Base-by-base conservation (phyloP, 2,113 vertebrate genomes). In the Bufo bufo region DNA sequence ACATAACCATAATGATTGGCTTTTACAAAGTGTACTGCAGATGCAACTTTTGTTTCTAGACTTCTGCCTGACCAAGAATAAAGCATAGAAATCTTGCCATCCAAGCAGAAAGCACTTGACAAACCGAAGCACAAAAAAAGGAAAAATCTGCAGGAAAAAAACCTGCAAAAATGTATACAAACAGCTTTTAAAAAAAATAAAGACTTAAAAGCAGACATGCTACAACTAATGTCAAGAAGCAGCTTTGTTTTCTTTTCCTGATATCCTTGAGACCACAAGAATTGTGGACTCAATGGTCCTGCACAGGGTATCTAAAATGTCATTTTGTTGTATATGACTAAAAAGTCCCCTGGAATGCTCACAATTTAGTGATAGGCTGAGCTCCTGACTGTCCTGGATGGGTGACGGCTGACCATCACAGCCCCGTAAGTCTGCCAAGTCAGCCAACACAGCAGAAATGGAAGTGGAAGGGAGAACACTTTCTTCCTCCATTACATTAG, bases 201-300 rank as follows among this genome's bases (percentile, higher is more conserved):
- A 90, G 45, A 84, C 90, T 94, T 92, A 93, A 93, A 95, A 94
- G 94, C 92, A 94, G 93, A 92, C 93, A 93, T 95, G 95, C 95
- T 94, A 94, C 93, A 93, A 94, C 94, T 95, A 96, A 95, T 96
- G 97, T 99, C 98, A 99, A 94, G 97, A 99, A 91, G 96, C 94
- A 92, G 96, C 95, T 92, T 95, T 95, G 86, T 95, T 94, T 93
- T 94, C 97, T 95, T 96, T 96, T 84, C 92, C 93, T 11, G 96
- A 96, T 93, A 99, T 96, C 96, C 98, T 98, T 90, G 94, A 96
- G 92, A 99, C 96, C 93, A 97, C 94, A 20, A 96, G 96, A 92
- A 99, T 97, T 23, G 97, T 96, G 82, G 98, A 97, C 92, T 99
- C 98, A 92, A 99, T 96, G 92, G 98, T 99, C 96, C 97, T 96